Conservation (phyloP, 2,797 vertebrate genomes). For the Varecia variegata region DNA sequence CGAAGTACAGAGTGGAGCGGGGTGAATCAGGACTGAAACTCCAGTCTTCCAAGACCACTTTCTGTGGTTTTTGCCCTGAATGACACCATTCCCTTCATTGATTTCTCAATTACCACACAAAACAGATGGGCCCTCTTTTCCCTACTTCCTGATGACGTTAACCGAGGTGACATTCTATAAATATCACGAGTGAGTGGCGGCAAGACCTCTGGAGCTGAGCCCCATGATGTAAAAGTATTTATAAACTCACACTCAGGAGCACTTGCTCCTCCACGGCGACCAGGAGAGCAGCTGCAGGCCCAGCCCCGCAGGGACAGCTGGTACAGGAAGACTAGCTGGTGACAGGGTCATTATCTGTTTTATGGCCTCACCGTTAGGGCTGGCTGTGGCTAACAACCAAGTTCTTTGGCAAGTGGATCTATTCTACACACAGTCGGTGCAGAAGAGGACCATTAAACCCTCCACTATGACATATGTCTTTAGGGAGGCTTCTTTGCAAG, state of each 20-base stretch:
- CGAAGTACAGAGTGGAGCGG: rapidly evolving
- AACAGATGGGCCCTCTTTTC: not conserved
- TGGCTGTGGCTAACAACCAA: not conserved
- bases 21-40: not conserved
- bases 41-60: not conserved
- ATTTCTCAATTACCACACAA: not conserved
- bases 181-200: not conserved
- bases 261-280: rapidly evolving
- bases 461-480: rapidly evolving
- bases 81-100: not conserved
- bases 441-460: not conserved
- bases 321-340: not conserved
- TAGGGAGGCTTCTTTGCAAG: not conserved
- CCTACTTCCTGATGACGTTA: not conserved
- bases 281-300: not conserved
- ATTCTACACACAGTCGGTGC: not conserved
- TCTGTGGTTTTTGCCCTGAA: not conserved
- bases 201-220: not conserved
- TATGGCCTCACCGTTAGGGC: not conserved
- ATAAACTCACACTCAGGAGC: not conserved
- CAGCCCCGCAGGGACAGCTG: rapidly evolving
- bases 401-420: not conserved
- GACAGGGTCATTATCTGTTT: not conserved
- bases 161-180: not conserved
- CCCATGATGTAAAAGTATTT: not conserved